These are phyloP conservation scores for Horisme vitalbata DNA, from an alignment of 2,888 invertebrate genomes.

Conservation along the genomic window DNA sequence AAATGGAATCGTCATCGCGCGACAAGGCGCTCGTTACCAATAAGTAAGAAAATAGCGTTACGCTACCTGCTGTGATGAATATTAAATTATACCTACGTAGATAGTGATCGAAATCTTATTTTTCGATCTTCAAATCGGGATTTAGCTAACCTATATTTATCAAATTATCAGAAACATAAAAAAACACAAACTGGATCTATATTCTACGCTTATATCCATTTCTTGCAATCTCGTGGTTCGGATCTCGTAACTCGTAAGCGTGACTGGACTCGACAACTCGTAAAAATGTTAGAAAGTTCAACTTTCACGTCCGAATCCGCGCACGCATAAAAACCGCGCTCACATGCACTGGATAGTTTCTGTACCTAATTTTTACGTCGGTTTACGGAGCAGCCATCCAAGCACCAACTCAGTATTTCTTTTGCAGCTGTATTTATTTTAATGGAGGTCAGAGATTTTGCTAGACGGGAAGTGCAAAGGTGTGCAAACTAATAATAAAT, in stretches of 20 bases:
- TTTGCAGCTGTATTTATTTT: not conserved
- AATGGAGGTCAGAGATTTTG: not conserved
- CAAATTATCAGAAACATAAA: conserved; percentile 12
- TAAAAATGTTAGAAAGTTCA: conserved; percentile 26
- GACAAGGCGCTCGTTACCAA: conserved; percentile 48
- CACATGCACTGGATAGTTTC: conserved; percentile 18
- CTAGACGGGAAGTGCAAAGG: not conserved
- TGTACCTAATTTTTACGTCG: conserved; percentile 4
- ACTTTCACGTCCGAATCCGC: conserved; percentile 22
- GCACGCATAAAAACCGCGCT: conserved; percentile 26
- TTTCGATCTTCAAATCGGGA: too few species aligned
- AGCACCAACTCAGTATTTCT: not conserved
- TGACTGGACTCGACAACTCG: conserved; percentile 32
- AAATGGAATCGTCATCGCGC: conserved; percentile 57
- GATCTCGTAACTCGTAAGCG: conserved; percentile 35
- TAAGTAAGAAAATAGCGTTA: conserved; percentile 46
- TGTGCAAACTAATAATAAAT: too few species aligned
- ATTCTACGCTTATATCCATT: conserved; percentile 26
- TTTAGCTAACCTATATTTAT: not conserved
- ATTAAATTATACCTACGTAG: too few species aligned
- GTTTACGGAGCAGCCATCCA: conserved; percentile 1
- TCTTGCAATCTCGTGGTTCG: conserved; percentile 32
- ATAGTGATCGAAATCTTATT: too few species aligned
- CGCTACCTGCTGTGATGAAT: too few species aligned
- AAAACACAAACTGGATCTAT: conserved; percentile 15